phyloP scores from a whole-genome alignment of 2,113 vertebrate species.

The Rousettus leschenaultii region DNA sequence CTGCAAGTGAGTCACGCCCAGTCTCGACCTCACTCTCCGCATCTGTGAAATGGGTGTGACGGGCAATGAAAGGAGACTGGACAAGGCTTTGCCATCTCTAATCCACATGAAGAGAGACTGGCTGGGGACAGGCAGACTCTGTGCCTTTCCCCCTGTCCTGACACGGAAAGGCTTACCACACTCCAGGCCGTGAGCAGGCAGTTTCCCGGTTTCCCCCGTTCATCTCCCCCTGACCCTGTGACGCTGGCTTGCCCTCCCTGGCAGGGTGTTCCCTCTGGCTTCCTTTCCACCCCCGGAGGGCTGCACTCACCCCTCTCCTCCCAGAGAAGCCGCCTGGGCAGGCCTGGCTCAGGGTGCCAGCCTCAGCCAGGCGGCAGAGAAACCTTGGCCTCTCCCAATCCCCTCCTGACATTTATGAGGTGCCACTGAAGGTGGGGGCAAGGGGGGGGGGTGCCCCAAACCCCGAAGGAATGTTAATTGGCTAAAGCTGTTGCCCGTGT shows the following conservation, averaged over 20 bases:
- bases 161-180: not conserved
- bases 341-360: not conserved
- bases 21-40: not conserved
- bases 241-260: not conserved
- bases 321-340: not conserved
- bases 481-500: slow-evolving; percentile 79
- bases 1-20: not conserved
- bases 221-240: not conserved
- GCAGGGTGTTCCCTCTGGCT: not conserved
- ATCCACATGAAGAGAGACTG: not conserved
- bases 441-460: slow-evolving; percentile 76
- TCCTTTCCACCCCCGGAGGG: not conserved
- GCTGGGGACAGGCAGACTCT: not conserved
- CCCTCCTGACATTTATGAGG: slow-evolving; percentile 89
- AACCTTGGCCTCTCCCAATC: slow-evolving; percentile 82
- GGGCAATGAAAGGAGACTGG: not conserved
- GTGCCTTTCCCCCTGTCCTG: not conserved
- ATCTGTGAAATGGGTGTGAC: not conserved
- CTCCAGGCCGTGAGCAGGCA: not conserved
- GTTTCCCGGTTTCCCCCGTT: not conserved
- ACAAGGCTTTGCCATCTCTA: not conserved
- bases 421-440: slow-evolving; percentile 77
- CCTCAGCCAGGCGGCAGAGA: slow-evolving; percentile 64
- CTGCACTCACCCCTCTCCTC: not conserved
- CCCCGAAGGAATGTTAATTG: slow-evolving; percentile 88